Percentiles rank a stretch among this genome's conserved stretches.
These are phyloP conservation scores for Catharus fuscescens DNA, from an alignment of 2,113 vertebrate species.

Conservation along the genomic window DNA sequence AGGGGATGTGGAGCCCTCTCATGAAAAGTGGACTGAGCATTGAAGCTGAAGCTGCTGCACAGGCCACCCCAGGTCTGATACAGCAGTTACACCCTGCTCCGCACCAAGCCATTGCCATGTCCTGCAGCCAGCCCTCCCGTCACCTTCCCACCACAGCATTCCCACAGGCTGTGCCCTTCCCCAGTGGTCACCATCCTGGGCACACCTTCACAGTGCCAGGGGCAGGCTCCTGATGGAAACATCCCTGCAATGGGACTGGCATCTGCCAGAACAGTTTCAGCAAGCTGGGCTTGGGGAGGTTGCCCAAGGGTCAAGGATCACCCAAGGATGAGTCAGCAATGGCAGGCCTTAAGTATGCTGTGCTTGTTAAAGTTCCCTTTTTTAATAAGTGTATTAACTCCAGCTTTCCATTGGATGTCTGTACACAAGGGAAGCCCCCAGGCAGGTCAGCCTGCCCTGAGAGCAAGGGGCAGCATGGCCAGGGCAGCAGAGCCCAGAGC, in stretches of 20 bases:
- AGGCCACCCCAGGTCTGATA: too few relatives aligned
- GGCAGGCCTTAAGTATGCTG: background rate
- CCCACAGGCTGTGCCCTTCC: fast-evolving
- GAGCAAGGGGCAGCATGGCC: background rate
- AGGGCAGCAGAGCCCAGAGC: background rate
- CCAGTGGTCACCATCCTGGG: background rate
- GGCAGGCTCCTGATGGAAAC: background rate
- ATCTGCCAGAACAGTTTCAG: background rate
- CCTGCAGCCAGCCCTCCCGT: background rate
- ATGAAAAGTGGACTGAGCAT: background rate
- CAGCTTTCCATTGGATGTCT: background rate
- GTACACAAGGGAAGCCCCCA: background rate
- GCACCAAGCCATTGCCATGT: fast-evolving
- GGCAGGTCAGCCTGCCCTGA: background rate
- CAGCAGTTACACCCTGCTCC: background rate
- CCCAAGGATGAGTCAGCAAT: background rate
- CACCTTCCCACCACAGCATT: fast-evolving
- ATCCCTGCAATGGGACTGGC: background rate
- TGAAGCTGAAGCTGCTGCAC: background rate
- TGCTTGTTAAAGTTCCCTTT: background rate
- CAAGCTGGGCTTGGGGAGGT: background rate
- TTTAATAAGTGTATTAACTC: background rate
- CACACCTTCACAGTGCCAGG: background rate
- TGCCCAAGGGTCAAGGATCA: background rate
- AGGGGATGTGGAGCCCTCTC: background rate